A percentile compares a stretch with the other conserved stretches of the same genome.
phyloP scores from a whole-genome alignment of 2,113 vertebrate species.

The Elephas maximus region DNA sequence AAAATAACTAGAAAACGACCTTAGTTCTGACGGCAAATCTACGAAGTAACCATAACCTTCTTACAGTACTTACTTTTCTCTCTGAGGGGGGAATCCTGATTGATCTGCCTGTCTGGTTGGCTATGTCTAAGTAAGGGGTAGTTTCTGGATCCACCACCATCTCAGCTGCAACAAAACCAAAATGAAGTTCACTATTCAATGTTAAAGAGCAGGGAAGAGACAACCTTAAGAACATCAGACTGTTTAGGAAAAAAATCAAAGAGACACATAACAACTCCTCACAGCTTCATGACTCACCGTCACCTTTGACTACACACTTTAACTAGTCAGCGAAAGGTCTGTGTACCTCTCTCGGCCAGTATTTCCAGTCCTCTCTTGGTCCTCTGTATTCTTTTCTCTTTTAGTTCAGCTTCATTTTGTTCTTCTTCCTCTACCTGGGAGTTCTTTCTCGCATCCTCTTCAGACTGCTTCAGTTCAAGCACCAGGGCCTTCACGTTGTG shows the following conservation, averaged over 20 bases:
- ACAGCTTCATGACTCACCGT: rapidly evolving
- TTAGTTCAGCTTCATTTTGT: constrained; percentile 82
- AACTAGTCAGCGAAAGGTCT: rapidly evolving
- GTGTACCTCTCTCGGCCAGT: constrained; percentile 94
- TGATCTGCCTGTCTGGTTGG: constrained; percentile 96
- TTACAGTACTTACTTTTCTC: constrained; percentile 91
- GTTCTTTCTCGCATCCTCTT: constrained; percentile 89
- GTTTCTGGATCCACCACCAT: constrained; percentile 90
- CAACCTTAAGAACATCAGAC: background rate
- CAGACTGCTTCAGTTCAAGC: constrained; percentile 91
- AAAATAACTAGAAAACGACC: background rate
- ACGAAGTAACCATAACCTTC: rapidly evolving
- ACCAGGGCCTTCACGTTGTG: constrained; percentile 97
- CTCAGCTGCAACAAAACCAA: constrained; percentile 89
- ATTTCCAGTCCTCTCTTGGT: constrained; percentile 96
- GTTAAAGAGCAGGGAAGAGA: background rate
- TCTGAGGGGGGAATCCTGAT: constrained; percentile 92
- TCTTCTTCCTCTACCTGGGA: constrained; percentile 89
- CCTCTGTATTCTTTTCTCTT: constrained; percentile 91
- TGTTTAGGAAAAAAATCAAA: background rate
- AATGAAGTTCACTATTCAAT: background rate
- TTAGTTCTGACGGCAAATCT: background rate
- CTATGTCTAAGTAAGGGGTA: constrained; percentile 94
- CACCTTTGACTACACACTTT: rapidly evolving
- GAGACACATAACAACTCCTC: background rate